phyloP scores from a whole-genome alignment of 37 sponge, comb jelly and placozoan species.

The Axinella damicornis region DNA sequence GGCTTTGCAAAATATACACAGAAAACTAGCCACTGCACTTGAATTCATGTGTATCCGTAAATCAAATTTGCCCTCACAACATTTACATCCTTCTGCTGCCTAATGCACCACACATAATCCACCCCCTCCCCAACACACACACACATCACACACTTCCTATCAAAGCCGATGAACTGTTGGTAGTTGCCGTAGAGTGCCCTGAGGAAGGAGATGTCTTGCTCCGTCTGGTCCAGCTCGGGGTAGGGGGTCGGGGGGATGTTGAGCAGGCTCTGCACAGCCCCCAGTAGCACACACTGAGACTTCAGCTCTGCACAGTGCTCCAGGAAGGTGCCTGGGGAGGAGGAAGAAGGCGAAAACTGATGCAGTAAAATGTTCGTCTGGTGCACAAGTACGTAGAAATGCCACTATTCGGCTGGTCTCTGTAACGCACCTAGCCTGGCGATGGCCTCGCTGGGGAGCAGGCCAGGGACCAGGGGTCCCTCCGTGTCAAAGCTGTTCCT shows the following conservation, averaged over 20 bases:
- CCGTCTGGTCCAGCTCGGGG: constrained; percentile 86
- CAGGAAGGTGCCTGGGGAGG: constrained; percentile 59
- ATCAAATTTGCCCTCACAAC: too few species aligned
- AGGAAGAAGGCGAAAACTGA: background rate
- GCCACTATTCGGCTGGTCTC: too few species aligned
- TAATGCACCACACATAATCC: too few species aligned
- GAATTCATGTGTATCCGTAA: too few species aligned
- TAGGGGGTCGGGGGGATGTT: constrained; percentile 70
- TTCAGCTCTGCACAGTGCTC: constrained; percentile 60
- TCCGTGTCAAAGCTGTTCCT: constrained; percentile 94
- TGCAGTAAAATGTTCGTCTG: background rate
- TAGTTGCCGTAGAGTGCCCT: constrained; percentile 78
- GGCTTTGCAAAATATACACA: background rate
- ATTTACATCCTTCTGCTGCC: too few species aligned
- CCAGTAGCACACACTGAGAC: constrained; percentile 46
- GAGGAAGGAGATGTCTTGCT: constrained; percentile 80
- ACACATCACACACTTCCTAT: constrained; percentile 41
- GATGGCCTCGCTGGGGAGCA: constrained; percentile 80
- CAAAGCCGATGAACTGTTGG: constrained; percentile 83
- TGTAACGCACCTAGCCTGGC: constrained; percentile 66
- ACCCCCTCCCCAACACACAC: too few species aligned
- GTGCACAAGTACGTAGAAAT: background rate
- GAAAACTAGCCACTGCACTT: background rate
- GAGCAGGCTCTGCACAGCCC: constrained; percentile 86
- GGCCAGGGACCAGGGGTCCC: constrained; percentile 87